Evolutionary conservation across 1,140 invertebrate species (phyloP), one percentile per base, ranked within the genome.

Genomic region (Palaemon carinicauda): DNA sequence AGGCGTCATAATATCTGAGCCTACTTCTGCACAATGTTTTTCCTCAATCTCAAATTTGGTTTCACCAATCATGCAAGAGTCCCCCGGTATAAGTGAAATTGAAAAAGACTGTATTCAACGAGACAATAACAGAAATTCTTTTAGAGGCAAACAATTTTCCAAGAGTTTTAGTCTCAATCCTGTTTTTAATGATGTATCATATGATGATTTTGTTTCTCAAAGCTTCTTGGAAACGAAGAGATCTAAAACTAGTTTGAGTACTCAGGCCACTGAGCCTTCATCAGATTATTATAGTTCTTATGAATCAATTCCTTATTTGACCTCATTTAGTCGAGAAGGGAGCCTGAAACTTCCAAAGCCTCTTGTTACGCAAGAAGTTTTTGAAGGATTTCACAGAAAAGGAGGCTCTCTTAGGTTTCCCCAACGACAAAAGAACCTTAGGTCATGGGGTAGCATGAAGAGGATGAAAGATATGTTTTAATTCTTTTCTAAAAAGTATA

Each of bases 261-360:
- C 52, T 19, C 65, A 73, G 50, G 15, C 51, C 51, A 80, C 65
- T 21, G 77, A 85, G 17, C 65, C 82, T 27, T 84, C 82, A 10
- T 73, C 83, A 24, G 82, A 85, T 65, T 88, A 84, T 56, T 82
- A 82, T 33, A 78, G 73, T 27, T 81, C 86, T 7, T 88, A 84
- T 65, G 87, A 80, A 53, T 84, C 82, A 29, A 50, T 88, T 3
- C 82, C 87, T 15, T 80, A 85, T 24, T 54, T 88, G 17, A 53
- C 77, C 21, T 80, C 82, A 0, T 88, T 88, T 52, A 85, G 82
- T 24, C 54, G 87, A 21, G 87, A 88, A 27, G 87, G 87, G 19
- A 88, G 87, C 65, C 24, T 88, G 50, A 83, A 33, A 80, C 87
- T 88, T 19, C 87, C 87, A 9, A 33, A 60, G 21, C 87, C 87